These are phyloP conservation scores for Falco rusticolus DNA, from an alignment of 2,797 vertebrate species.

Conservation along the genomic window DNA sequence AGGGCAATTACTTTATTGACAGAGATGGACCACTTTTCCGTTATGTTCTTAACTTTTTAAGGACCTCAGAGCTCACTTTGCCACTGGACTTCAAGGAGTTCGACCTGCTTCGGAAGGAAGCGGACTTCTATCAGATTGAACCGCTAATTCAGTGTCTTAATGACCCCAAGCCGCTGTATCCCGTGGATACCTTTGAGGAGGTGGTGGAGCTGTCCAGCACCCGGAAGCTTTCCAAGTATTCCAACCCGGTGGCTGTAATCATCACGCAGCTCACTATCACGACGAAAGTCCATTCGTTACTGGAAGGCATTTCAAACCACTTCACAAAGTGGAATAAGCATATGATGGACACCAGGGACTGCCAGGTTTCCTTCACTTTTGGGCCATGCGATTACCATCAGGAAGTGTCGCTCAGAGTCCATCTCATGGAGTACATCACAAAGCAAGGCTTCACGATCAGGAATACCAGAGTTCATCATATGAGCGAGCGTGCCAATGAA, in stretches of 20 bases:
- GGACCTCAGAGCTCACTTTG: slow-evolving; percentile 95
- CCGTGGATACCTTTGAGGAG: slow-evolving; percentile 95
- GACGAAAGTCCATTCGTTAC: slow-evolving; percentile 92
- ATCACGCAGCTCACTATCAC: slow-evolving; percentile 98
- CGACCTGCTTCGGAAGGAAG: slow-evolving; percentile 95
- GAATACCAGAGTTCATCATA: slow-evolving; percentile 97
- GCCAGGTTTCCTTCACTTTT: slow-evolving; percentile 98
- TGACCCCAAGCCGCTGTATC: slow-evolving; percentile 95
- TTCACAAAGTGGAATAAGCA: slow-evolving; percentile 99
- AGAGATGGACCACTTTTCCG: slow-evolving; percentile 97
- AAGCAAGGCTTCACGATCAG: slow-evolving; percentile 98
- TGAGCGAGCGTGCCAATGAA: slow-evolving; percentile 98
- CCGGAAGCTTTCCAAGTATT: slow-evolving; percentile 97
- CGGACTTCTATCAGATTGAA: slow-evolving; percentile 98
- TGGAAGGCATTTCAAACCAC: slow-evolving; percentile 96
- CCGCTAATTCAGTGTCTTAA: slow-evolving; percentile 95
- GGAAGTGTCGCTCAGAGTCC: slow-evolving; percentile 94
- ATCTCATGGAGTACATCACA: slow-evolving; percentile 98
- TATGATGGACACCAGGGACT: slow-evolving; percentile 99
- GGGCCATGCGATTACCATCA: slow-evolving; percentile 99
- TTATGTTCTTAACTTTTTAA: slow-evolving; percentile 96
- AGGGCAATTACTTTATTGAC: slow-evolving; percentile 98
- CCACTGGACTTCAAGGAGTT: slow-evolving; percentile 96
- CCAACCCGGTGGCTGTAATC: slow-evolving; percentile 97
- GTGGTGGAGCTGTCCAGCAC: slow-evolving; percentile 98